Conservation (phyloP, 2,888 invertebrate species). For the Diadegma fenestrale region DNA sequence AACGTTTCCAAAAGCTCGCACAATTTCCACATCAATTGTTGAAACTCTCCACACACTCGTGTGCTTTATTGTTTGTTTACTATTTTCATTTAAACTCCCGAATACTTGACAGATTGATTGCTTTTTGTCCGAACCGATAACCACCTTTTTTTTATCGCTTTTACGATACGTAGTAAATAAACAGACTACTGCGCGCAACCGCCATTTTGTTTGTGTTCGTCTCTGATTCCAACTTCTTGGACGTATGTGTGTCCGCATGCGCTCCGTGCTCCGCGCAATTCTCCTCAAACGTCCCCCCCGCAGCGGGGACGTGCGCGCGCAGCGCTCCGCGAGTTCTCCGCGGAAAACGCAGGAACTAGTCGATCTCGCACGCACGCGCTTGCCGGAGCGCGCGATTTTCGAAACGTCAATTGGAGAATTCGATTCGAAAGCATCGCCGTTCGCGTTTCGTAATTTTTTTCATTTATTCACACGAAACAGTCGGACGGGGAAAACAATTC, state of each 20-base stretch:
- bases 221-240: conserved; percentile 12
- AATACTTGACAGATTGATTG: neutral
- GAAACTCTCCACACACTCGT: neutral
- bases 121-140: neutral
- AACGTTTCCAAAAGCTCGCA: neutral
- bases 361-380: neutral
- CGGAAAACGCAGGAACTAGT: neutral
- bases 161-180: conserved; percentile 78
- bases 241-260: conserved; percentile 4
- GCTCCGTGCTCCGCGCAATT: neutral
- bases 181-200: conserved; percentile 80
- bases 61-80: neutral
- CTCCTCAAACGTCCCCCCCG: neutral
- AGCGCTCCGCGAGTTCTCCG: neutral
- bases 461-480: neutral
- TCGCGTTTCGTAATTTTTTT: neutral
- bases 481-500: neutral
- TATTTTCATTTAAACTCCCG: neutral
- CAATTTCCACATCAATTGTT: neutral
- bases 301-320: neutral
- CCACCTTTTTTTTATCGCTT: conserved; percentile 18
- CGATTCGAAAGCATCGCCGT: neutral
- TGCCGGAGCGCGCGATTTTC: neutral
- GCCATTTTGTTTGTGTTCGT: conserved; percentile 75
- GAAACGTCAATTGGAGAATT: neutral